A percentile compares a stretch with the other conserved stretches of the same genome.
These are phyloP conservation scores for Rhagonycha fulva DNA, from an alignment of 2,888 invertebrate genomes.

Conservation along the genomic window DNA sequence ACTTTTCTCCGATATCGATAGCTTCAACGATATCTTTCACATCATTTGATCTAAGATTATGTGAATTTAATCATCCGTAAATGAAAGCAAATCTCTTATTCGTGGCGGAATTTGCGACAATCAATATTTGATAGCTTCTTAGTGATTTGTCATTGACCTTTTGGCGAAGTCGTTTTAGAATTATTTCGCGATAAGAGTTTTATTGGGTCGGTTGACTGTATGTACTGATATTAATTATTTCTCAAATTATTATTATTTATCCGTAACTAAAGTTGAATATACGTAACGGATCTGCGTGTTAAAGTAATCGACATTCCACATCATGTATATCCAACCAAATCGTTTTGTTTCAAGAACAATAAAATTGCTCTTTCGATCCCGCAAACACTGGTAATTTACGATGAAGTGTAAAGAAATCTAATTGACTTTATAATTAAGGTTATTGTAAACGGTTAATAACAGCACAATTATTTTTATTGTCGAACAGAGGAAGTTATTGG, in stretches of 20 bases:
- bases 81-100: neutral
- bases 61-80: neutral
- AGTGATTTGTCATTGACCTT: neutral
- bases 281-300: neutral
- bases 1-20: neutral
- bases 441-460: slow-evolving; percentile 11
- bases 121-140: neutral
- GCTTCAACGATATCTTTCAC: neutral
- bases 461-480: slow-evolving; percentile 11
- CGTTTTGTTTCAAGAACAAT: neutral
- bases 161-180: neutral
- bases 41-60: neutral
- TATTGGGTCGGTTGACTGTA: neutral
- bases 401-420: slow-evolving; percentile 16
- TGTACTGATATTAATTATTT: neutral
- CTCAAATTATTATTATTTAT: neutral
- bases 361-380: neutral
- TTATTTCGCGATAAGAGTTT: neutral
- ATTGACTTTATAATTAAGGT: slow-evolving; percentile 16
- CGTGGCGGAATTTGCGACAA: neutral
- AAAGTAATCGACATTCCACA: neutral
- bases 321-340: neutral
- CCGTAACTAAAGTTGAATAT: neutral
- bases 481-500: neutral
- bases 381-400: slow-evolving; percentile 1